Conservation (phyloP, 2,797 vertebrate genomes). For the Ptychadena robeensis region DNA sequence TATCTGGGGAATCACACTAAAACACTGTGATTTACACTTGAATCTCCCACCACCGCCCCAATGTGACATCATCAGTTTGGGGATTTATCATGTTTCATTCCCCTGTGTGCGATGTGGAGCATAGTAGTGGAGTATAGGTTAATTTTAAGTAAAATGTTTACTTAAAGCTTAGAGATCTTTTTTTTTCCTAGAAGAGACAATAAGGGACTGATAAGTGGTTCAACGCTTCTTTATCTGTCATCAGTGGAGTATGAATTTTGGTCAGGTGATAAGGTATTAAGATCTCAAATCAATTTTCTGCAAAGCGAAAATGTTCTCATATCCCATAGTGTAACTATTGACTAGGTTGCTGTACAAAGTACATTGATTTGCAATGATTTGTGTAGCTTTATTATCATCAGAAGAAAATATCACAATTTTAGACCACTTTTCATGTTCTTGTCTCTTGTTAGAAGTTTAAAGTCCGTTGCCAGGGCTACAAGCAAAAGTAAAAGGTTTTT, state of each 20-base stretch:
- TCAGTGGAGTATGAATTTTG: not conserved
- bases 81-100: too few species aligned
- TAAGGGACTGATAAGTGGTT: not conserved
- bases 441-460: not conserved
- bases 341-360: not conserved
- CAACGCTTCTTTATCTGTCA: not conserved
- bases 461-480: not conserved
- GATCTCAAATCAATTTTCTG: not conserved
- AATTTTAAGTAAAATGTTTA: too few species aligned
- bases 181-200: too few species aligned
- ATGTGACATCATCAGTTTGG: too few species aligned
- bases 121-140: too few species aligned
- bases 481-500: not conserved
- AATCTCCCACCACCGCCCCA: too few species aligned
- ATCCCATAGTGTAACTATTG: not conserved
- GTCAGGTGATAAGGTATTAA: not conserved
- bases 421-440: not conserved
- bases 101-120: too few species aligned
- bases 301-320: not conserved
- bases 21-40: too few species aligned
- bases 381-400: not conserved
- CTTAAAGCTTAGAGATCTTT: not conserved
- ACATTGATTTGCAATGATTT: not conserved
- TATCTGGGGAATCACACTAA: too few species aligned
- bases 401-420: not conserved